These are phyloP conservation scores for Trichomalopsis sarcophagae DNA, from an alignment of 1,140 invertebrate genomes.

Conservation along the genomic window DNA sequence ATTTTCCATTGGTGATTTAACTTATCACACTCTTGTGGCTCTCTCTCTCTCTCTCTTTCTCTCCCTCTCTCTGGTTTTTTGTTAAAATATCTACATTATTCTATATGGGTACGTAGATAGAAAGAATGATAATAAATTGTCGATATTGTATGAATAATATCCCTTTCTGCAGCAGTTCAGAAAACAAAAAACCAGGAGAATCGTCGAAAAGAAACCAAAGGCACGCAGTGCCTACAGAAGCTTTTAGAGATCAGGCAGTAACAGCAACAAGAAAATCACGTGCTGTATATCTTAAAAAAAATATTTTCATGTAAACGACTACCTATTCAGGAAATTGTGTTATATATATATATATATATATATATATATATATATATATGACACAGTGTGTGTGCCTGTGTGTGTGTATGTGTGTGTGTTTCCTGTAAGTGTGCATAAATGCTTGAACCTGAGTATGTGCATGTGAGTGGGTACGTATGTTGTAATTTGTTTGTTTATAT, in stretches of 20 bases:
- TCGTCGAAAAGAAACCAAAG: too few species aligned
- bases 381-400: too few species aligned
- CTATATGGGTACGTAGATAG: background rate
- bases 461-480: background rate
- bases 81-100: background rate
- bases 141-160: background rate
- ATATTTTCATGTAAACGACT: background rate
- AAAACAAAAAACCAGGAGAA: too few species aligned
- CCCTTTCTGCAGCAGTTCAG: background rate
- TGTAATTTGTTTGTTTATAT: background rate
- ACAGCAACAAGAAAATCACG: background rate
- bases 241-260: background rate
- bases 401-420: too few species aligned
- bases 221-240: too few species aligned
- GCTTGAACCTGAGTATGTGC: too few species aligned
- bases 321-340: background rate
- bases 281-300: background rate
- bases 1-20: conserved; percentile 45
- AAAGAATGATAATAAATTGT: background rate
- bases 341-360: too few species aligned
- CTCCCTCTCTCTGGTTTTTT: background rate
- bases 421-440: too few species aligned
- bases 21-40: conserved; percentile 25
- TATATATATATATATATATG: too few species aligned
- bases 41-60: background rate